Evolutionary conservation across 2,113 vertebrate species (phyloP).

Genomic region (Panurus biarmicus): DNA sequence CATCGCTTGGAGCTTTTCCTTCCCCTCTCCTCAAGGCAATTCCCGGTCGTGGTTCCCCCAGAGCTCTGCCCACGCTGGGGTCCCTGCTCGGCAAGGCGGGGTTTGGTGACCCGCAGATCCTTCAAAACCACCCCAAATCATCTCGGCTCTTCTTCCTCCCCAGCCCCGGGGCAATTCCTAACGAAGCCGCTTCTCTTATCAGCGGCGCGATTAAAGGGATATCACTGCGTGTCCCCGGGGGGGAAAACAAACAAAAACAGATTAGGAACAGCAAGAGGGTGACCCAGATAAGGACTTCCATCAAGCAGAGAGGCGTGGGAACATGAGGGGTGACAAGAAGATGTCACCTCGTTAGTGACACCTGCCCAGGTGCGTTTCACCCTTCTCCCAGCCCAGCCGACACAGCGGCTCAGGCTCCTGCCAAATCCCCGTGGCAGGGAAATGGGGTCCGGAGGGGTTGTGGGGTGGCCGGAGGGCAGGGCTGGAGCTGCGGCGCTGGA

Average conservation of each 20-base stretch:
- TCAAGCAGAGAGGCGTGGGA: accelerated
- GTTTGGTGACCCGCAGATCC: not conserved
- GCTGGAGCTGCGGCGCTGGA: not conserved
- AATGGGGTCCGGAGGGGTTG: not conserved
- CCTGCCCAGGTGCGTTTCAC: not conserved
- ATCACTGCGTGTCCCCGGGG: not conserved
- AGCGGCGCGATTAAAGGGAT: not conserved
- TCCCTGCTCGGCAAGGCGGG: not conserved
- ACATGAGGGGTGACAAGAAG: not conserved
- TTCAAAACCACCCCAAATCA: not conserved
- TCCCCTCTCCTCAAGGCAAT: not conserved
- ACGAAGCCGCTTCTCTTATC: not conserved
- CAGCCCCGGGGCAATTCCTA: not conserved
- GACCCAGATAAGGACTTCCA: not conserved
- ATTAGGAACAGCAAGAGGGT: not conserved
- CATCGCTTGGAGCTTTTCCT: not conserved
- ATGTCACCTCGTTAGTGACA: not conserved
- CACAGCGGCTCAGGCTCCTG: accelerated
- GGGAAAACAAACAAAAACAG: too few relatives aligned
- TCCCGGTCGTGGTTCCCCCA: accelerated
- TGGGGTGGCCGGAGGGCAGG: not conserved
- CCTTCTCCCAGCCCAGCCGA: not conserved
- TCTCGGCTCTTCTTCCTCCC: not conserved
- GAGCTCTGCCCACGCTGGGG: accelerated
- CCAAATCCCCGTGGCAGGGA: not conserved